A percentile compares a stretch with the other conserved stretches of the same genome.
Evolutionary conservation across 2,888 invertebrate species (phyloP).

Genomic region (Teinopalpus imperialis): DNA sequence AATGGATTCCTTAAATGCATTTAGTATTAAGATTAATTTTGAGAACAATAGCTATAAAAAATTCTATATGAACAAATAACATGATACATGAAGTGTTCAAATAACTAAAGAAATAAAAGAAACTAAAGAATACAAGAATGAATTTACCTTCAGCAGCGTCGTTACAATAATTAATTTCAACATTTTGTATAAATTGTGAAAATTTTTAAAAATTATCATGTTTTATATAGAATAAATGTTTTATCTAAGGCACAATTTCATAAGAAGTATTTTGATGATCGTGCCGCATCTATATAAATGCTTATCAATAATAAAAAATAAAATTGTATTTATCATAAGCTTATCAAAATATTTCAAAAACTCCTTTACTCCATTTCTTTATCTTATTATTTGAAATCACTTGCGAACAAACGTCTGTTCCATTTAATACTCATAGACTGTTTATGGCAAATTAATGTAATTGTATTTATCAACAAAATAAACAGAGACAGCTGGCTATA

Average conservation of each 20-base stretch:
- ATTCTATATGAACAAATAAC: too few relatives aligned
- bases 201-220: neutral
- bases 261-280: neutral
- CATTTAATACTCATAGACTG: too few relatives aligned
- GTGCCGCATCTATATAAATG: conserved; percentile 1
- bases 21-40: too few relatives aligned
- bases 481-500: too few relatives aligned
- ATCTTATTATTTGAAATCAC: neutral
- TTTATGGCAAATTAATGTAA: too few relatives aligned
- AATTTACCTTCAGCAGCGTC: conserved; percentile 5
- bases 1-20: too few relatives aligned
- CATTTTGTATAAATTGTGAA: conserved; percentile 8
- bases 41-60: too few relatives aligned
- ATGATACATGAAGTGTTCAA: too few relatives aligned
- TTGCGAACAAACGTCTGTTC: too few relatives aligned
- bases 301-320: conserved; percentile 13
- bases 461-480: too few relatives aligned
- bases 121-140: too few relatives aligned
- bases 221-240: neutral
- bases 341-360: conserved; percentile 5
- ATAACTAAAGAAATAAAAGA: too few relatives aligned
- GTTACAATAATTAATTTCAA: conserved; percentile 3
- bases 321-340: neutral
- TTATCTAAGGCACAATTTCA: conserved; percentile 17
- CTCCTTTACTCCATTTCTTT: neutral